These are phyloP conservation scores for Cataglyphis altisquamis DNA, from an alignment of 2,888 invertebrate species.

Conservation along the genomic window DNA sequence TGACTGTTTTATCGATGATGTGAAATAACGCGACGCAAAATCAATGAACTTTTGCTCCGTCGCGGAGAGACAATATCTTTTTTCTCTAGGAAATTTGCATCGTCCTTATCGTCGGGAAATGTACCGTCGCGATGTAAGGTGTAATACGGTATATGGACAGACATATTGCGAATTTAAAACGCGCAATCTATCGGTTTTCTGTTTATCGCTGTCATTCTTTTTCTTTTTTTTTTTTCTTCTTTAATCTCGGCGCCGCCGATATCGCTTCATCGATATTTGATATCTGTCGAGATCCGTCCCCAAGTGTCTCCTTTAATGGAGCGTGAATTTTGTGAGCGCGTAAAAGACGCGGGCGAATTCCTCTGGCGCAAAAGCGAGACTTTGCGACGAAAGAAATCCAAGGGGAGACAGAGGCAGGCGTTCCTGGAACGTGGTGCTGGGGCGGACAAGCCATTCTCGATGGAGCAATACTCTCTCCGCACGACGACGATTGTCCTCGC, in stretches of 20 bases:
- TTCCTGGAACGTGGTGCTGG: slow-evolving; percentile 69
- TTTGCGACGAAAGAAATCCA: slow-evolving; percentile 61
- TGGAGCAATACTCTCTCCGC: slow-evolving; percentile 62
- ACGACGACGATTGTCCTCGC: slow-evolving; percentile 72
- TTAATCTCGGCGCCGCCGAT: no score
- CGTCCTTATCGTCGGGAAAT: slow-evolving; percentile 55
- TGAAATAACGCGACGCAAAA: slow-evolving; percentile 20
- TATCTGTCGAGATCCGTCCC: neutral
- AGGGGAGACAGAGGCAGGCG: slow-evolving; percentile 46
- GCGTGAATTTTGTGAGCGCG: neutral
- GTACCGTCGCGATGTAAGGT: slow-evolving; percentile 39
- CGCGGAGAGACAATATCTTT: neutral
- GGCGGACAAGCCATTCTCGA: slow-evolving; percentile 65
- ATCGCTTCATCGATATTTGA: neutral
- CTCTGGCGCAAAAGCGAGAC: slow-evolving; percentile 3
- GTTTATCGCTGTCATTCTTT: neutral
- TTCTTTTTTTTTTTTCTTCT: no score
- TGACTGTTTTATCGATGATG: slow-evolving; percentile 16
- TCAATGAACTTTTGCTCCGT: neutral
- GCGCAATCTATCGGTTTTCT: neutral
- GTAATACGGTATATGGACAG: no score
- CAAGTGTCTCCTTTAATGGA: neutral
- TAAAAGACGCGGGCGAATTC: slow-evolving; percentile 16
- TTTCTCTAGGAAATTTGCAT: slow-evolving; percentile 15
- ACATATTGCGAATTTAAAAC: neutral